Base-by-base conservation (phyloP, 2,113 vertebrate species). In the Cyanoramphus novaezelandiae region DNA sequence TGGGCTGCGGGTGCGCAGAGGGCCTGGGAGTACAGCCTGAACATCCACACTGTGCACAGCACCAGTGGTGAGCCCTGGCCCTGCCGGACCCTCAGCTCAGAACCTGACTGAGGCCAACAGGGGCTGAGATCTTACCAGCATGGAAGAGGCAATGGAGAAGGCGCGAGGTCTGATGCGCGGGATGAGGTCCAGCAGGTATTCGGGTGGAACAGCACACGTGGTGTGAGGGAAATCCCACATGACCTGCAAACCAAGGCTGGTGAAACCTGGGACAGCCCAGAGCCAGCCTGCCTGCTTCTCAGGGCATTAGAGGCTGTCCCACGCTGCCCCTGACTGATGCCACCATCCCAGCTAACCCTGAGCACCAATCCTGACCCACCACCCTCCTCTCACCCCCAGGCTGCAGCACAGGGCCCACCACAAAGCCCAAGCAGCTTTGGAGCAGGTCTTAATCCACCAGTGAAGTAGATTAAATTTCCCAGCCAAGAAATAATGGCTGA, bases 71-170 rank as follows among this genome's bases (percentile, higher is more conserved):
- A 86, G 72, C n/a, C 31, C 68, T 25, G 31, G 28, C 39, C 39
- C 57, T 63, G 70, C 17, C 83, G 81, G 37, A 57, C 10, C 21
- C 13, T 43, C 53, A 23, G 4, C 13, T 65, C 60, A 62, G 64
- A 64, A 62, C 9, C 46, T 12, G 47, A 35, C 55, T 0, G 4
- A 70, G 37, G 13, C 37, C 0, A 1, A 46, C 31, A 47, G 49
- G 15, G 33, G 10, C 50, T 10, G 24, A 53, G 18, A 28, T 62
- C 96, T 97, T 97, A 99, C 99, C 98, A 98, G 88, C 31, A 98
- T 29, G 5, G 99, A 99, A 35, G 99, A 99, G 64, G 99, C 98
- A 0, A 99, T 99, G 92, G 99, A 99, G 96, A 99, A 99, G 16
- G 99, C 98, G 0, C 99, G 98, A 3, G 99, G 98, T 78, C 99